Evolutionary conservation across 2,113 vertebrate genomes (phyloP), one percentile per base, ranked within the genome.

Genomic region (Notothenia coriiceps): DNA sequence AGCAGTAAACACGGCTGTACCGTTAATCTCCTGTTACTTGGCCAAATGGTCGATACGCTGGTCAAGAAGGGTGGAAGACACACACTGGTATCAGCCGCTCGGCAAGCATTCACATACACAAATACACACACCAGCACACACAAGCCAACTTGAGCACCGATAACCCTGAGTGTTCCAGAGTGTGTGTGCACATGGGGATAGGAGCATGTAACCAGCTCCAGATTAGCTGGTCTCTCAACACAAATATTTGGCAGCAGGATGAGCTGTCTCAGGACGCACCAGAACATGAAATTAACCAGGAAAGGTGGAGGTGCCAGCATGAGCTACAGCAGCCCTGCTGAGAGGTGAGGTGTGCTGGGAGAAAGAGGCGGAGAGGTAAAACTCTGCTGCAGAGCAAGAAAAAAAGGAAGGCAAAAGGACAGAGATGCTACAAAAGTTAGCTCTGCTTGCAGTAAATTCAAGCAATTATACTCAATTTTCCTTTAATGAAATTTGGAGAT

Each of bases 211-310:
- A 77, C 79, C 79, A 79, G 85, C 56, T 84, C 69, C 86, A 94
- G 92, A 92, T 94, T 90, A 93, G 80, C 89, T 70, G 69, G 75
- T 88, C 83, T 71, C 85, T 76, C 84, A 93, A 89, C 84, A 93
- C 92, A 94, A 95, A 95, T 95, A 95, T 95, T 95, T 95, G 93
- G 90, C 91, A 84, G 78, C 68, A 61, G 86, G 90, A 94, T 93
- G 91, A 94, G 91, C 92, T 86, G 87, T 92, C 92, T 89, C 88
- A 87, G 89, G 88, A 93, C 47, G 89, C 95, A 94, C 77, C 92
- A 29, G 92, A 93, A 94, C 94, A 95, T 95, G 94, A 95, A 95
- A 95, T 95, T 94, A 94, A 89, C 62, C 86, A 80, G 88, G 64
- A 86, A 62, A 89, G 80, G 86, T 91, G 88, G 80, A 83, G 84